Percentiles rank a stretch among this genome's conserved stretches.
These are phyloP conservation scores for Idris sp. DNA, from an alignment of 1,140 invertebrate genomes.

Conservation along the genomic window DNA sequence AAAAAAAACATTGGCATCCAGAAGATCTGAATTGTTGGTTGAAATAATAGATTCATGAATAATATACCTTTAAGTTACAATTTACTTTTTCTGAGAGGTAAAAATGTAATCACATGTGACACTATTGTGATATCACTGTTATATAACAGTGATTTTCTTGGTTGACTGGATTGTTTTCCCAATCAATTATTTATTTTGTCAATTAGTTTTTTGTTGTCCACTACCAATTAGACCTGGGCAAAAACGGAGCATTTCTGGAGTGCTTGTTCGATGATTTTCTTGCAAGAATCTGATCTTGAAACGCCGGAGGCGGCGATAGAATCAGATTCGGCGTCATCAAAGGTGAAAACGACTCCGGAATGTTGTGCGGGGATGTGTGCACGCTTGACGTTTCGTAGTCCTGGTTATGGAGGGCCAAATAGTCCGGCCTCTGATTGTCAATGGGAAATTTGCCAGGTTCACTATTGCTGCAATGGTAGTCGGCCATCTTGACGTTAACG, in stretches of 20 bases:
- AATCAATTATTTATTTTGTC: too few relatives aligned
- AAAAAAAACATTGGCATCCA: too few relatives aligned
- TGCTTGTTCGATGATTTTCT: conserved; percentile 68
- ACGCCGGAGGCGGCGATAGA: conserved; percentile 82
- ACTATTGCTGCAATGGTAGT: conserved; percentile 80
- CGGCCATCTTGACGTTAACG: conserved; percentile 78
- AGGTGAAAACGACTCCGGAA: conserved; percentile 78
- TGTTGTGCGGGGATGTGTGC: conserved; percentile 75
- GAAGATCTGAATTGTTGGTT: too few relatives aligned
- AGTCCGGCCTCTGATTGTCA: conserved; percentile 72
- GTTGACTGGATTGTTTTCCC: too few relatives aligned
- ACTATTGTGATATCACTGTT: too few relatives aligned
- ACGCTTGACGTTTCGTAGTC: conserved; percentile 72
- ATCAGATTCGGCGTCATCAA: conserved; percentile 80
- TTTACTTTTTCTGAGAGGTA: too few relatives aligned
- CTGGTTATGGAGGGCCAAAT: conserved; percentile 71
- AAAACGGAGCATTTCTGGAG: conserved; percentile 73
- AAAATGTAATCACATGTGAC: too few relatives aligned
- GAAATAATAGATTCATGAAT: too few relatives aligned
- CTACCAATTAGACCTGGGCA: too few relatives aligned
- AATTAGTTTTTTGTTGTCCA: too few relatives aligned
- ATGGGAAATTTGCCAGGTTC: conserved; percentile 77
- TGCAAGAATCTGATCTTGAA: conserved; percentile 79
- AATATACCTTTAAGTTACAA: too few relatives aligned
- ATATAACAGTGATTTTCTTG: too few relatives aligned